Percentiles rank a stretch among this genome's conserved stretches.
Conservation (phyloP, 2,113 vertebrate species). For the Salminus brasiliensis region DNA sequence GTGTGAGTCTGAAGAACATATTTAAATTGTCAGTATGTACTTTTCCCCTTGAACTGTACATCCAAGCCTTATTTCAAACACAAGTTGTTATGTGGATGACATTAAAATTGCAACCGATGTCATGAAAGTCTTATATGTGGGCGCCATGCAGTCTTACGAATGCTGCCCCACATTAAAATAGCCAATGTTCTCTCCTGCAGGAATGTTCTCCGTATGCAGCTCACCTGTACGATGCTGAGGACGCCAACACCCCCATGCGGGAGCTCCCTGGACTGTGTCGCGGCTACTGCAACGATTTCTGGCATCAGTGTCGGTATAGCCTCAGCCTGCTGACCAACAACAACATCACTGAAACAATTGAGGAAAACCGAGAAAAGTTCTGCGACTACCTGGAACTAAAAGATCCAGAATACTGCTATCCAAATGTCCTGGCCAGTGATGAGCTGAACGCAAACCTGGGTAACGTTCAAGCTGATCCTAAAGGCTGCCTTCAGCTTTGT, state of each 20-base stretch:
- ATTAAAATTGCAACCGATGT: no score
- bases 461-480: conserved; percentile 65
- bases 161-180: no score
- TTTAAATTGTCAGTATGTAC: not conserved
- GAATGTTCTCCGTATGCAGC: conserved; percentile 83
- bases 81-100: no score
- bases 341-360: conserved; percentile 65
- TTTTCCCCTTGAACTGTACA: no score
- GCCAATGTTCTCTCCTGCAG: conserved; percentile 53
- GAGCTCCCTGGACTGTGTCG: conserved; percentile 78
- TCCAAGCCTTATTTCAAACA: no score
- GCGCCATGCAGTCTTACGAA: no score
- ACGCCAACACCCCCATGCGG: conserved; percentile 79
- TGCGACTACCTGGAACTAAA: conserved; percentile 77
- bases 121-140: no score
- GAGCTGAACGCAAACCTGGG: conserved; percentile 78
- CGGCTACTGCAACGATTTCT: conserved; percentile 76
- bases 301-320: conserved; percentile 77
- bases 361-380: conserved; percentile 73
- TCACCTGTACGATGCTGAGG: conserved; percentile 82
- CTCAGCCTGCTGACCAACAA: conserved; percentile 75
- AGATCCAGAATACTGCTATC: conserved; percentile 82
- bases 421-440: conserved; percentile 72
- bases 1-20: not conserved
- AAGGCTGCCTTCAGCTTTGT: conserved; percentile 81